A percentile compares a stretch with the other conserved stretches of the same genome.
Evolutionary conservation across 2,888 invertebrate species (phyloP).

Genomic region (Hyalella azteca): DNA sequence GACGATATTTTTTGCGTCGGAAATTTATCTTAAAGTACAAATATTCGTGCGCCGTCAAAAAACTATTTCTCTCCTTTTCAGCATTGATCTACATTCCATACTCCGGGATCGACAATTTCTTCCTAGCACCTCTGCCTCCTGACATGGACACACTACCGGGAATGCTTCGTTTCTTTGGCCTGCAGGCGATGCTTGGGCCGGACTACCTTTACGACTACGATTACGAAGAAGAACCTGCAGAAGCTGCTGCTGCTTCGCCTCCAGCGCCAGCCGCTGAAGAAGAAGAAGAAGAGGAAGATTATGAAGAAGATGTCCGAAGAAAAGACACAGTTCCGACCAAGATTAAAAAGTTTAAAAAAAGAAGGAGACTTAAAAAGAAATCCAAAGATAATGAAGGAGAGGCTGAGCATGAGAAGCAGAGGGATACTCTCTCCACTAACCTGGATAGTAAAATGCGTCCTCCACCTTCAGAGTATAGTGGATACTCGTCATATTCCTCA

Average conservation of each 20-base stretch:
- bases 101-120: slow-evolving; percentile 33
- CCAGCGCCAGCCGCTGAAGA: not conserved
- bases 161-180: slow-evolving; percentile 27
- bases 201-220: slow-evolving; percentile 29
- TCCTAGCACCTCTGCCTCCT: slow-evolving; percentile 25
- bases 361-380: not conserved
- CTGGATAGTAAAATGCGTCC: not conserved
- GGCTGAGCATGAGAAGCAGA: not conserved
- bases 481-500: not conserved
- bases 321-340: not conserved
- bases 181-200: slow-evolving; percentile 24
- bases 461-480: not conserved
- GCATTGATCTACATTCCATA: slow-evolving; percentile 25
- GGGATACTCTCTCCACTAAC: not conserved
- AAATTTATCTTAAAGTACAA: too few relatives aligned
- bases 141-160: slow-evolving; percentile 20
- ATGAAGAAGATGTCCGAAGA: slow-evolving; percentile 4
- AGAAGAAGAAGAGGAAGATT: not conserved
- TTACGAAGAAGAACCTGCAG: not conserved
- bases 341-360: not conserved
- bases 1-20: too few relatives aligned
- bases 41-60: too few relatives aligned
- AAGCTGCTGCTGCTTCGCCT: not conserved
- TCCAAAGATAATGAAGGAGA: not conserved
- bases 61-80: too few relatives aligned